Conservation (phyloP, 2,888 invertebrate species). For the Melitaea athalia region DNA sequence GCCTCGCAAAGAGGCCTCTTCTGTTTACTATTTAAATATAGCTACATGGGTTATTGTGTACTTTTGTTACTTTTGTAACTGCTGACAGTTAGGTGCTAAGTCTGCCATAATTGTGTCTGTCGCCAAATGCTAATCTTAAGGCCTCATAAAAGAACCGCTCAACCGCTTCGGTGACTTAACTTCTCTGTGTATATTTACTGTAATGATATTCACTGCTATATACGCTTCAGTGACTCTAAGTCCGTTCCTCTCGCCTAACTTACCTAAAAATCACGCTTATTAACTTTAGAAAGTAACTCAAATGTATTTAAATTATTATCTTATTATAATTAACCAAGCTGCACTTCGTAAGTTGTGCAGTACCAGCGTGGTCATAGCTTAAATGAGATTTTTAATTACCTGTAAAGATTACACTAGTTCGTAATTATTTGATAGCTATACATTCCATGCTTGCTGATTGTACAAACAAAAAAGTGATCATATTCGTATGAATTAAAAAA, state of each 20-base stretch:
- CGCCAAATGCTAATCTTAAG: slow-evolving; percentile 42
- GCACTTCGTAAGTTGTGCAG: not conserved
- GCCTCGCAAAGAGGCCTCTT: slow-evolving; percentile 65
- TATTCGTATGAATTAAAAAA: slow-evolving; percentile 58
- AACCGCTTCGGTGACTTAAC: slow-evolving; percentile 13
- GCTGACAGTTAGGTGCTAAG: slow-evolving; percentile 55
- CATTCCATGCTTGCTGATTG: slow-evolving; percentile 1
- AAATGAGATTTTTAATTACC: not conserved
- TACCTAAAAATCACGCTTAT: slow-evolving; percentile 31
- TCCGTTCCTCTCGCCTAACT: slow-evolving; percentile 35
- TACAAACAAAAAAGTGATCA: not conserved
- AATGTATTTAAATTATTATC: slow-evolving; percentile 16
- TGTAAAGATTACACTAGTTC: not conserved
- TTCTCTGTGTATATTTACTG: slow-evolving; percentile 12
- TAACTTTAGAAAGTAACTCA: slow-evolving; percentile 26
- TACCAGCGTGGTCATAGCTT: not conserved
- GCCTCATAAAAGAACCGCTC: slow-evolving; percentile 24
- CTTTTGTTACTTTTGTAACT: slow-evolving; percentile 61
- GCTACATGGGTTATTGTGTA: slow-evolving; percentile 61
- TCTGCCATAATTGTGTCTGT: slow-evolving; percentile 53
- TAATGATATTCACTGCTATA: slow-evolving; percentile 18
- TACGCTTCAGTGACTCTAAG: slow-evolving; percentile 37
- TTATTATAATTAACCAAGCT: slow-evolving; percentile 5
- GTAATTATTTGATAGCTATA: slow-evolving; percentile 1
- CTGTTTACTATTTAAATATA: slow-evolving; percentile 67